Evolutionary conservation across 1,140 invertebrate genomes (phyloP).

Genomic region (Agrypnia vestita): DNA sequence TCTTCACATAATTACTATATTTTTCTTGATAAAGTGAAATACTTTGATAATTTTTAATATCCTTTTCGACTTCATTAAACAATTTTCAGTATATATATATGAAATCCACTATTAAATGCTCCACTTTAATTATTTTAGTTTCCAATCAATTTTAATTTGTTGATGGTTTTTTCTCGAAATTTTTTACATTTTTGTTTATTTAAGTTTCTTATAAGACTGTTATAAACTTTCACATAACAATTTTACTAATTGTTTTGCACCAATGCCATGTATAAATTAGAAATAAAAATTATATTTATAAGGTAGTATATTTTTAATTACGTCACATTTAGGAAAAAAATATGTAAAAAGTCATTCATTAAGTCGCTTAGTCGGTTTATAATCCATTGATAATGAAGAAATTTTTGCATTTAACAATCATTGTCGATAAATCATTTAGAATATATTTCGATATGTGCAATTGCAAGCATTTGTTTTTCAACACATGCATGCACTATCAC

Average conservation of each 20-base stretch:
- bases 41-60: too few relatives aligned
- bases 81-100: too few relatives aligned
- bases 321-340: constrained; percentile 8
- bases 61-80: too few relatives aligned
- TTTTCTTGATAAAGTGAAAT: too few relatives aligned
- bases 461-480: background rate
- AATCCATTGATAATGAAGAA: background rate
- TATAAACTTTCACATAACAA: constrained; percentile 17
- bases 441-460: background rate
- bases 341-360: constrained; percentile 35
- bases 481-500: background rate
- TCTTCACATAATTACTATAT: background rate
- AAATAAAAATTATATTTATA: constrained; percentile 4
- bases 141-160: too few relatives aligned
- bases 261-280: constrained; percentile 51
- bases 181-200: constrained; percentile 12
- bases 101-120: too few relatives aligned
- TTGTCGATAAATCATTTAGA: constrained; percentile 36
- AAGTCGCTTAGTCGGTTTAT: constrained; percentile 19
- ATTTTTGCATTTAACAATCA: constrained; percentile 59
- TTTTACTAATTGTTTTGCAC: constrained; percentile 29
- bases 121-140: too few relatives aligned
- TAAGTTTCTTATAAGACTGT: constrained; percentile 45
- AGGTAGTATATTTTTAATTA: constrained; percentile 27
- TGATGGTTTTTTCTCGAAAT: too few relatives aligned